Evolutionary conservation across 2,797 vertebrate species (phyloP), one percentile per base, ranked within the genome.

Genomic region (Tarsius wallacei): DNA sequence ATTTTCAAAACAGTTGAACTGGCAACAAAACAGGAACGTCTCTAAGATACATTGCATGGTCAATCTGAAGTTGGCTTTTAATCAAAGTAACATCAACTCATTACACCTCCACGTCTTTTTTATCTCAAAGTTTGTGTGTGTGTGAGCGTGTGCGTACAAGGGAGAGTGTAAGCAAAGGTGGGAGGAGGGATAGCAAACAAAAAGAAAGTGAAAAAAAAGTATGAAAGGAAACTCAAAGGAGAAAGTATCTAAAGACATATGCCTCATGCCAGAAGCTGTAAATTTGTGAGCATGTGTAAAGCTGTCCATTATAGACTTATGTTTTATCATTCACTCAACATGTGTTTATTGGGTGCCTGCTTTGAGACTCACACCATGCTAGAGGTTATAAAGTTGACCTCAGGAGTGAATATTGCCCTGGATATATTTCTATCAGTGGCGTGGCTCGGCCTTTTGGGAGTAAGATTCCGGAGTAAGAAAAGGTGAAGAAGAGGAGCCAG

Each of bases 261-360:
- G 93, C 74, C 49, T 96, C 73, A 33, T 51, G 81, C 24, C 28
- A 87, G 80, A 93, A 24, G 78, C 88, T 96, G 68, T 87, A 90
- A 96, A 97, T 94, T 83, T 97, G 97, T 91, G 89, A 97, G 93
- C 91, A 81, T 85, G 80, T 96, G 80, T 97, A 81, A 97, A 97
- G 57, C 94, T 96, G 89, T 90, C 93, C 76, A 87, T 96, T 94
- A 87, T 85, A 81, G 64, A 74, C 61, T 84, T 80, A n/a, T 31
- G 36, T 81, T 97, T 96, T 91, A 95, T 94, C 94, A 93, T 82
- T 96, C 96, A 96, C 87, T 98, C 90, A 91, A n/a, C 82, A 93
- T 95, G 86, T 93, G 81, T 96, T 97, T 98, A 97, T 90, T 97
- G 91, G 90, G 96, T 96, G 83, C 59, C 33, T 93, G 71, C 82